Evolutionary conservation across 2,888 invertebrate genomes (phyloP).

Genomic region (Erebia palarica): DNA sequence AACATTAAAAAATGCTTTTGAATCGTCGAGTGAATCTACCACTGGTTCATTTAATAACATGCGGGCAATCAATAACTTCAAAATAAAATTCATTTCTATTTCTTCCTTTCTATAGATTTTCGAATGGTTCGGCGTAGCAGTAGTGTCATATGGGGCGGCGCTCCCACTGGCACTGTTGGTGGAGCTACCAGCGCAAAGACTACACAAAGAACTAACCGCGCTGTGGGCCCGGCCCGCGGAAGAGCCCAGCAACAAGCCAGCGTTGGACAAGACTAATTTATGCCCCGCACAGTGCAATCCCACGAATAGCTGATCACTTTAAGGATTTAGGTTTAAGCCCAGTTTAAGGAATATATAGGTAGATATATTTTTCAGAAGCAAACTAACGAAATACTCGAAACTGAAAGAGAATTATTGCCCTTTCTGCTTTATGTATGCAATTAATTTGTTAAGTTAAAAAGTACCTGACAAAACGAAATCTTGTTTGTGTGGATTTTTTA

Average conservation of each 20-base stretch:
- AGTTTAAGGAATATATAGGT: not conserved
- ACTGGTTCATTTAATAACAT: too few relatives aligned
- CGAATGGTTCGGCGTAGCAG: conserved; percentile 71
- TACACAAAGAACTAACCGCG: conserved; percentile 55
- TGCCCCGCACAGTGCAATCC: conserved; percentile 39
- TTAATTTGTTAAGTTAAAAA: too few relatives aligned
- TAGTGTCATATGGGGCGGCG: conserved; percentile 64
- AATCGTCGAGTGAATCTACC: too few relatives aligned
- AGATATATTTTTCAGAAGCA: not conserved
- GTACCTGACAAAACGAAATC: too few relatives aligned
- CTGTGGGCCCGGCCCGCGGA: conserved; percentile 50
- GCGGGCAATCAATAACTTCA: too few relatives aligned
- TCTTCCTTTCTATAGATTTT: conserved; percentile 49
- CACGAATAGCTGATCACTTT: conserved; percentile 14
- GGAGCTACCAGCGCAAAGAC: conserved; percentile 66
- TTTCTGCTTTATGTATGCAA: too few relatives aligned
- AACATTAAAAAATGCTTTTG: too few relatives aligned
- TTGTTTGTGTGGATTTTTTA: too few relatives aligned
- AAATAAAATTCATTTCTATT: not conserved
- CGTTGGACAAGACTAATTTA: conserved; percentile 58
- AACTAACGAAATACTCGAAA: too few relatives aligned
- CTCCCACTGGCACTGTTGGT: conserved; percentile 72
- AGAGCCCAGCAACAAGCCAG: conserved; percentile 73
- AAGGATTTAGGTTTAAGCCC: not conserved
- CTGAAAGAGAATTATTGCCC: too few relatives aligned